Evolutionary conservation across 1,140 invertebrate species (phyloP).

Genomic region (Eumeta japonica): DNA sequence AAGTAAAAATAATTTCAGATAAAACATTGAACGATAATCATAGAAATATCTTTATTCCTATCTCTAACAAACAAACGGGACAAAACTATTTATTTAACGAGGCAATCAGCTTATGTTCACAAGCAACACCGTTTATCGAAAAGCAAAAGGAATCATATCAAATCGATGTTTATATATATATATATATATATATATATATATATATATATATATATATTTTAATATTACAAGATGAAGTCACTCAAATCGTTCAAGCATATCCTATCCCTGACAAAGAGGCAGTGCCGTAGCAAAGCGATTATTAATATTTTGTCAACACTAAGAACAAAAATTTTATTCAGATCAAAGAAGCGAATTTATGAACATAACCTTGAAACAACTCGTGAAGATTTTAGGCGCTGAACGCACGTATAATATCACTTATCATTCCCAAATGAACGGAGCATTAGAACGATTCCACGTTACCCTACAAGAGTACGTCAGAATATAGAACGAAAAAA

Average conservation of each 20-base stretch:
- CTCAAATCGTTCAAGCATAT: conserved; percentile 26
- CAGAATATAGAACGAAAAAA: conserved; percentile 36
- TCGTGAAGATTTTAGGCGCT: conserved; percentile 26
- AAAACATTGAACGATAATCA: no score
- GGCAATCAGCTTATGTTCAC: no score
- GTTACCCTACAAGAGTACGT: conserved; percentile 33
- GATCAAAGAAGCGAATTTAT: conserved; percentile 35
- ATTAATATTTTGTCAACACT: conserved; percentile 25
- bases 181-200: no score
- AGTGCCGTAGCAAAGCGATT: conserved; percentile 22
- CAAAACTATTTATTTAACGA: no score
- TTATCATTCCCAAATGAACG: conserved; percentile 39
- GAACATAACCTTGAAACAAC: conserved; percentile 23
- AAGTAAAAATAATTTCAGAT: no score
- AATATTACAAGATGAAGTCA: conserved; percentile 27
- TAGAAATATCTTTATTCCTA: no score
- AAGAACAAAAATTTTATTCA: conserved; percentile 26
- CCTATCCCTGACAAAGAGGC: conserved; percentile 19
- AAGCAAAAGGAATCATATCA: no score
- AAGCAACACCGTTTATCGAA: no score
- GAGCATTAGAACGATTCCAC: conserved; percentile 36
- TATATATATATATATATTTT: conserved; percentile 31
- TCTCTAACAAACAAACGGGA: no score
- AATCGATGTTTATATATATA: no score
- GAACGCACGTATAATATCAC: conserved; percentile 29